Evolutionary conservation across 2,797 vertebrate genomes (phyloP).

Genomic region (Protosalanx chinensis): DNA sequence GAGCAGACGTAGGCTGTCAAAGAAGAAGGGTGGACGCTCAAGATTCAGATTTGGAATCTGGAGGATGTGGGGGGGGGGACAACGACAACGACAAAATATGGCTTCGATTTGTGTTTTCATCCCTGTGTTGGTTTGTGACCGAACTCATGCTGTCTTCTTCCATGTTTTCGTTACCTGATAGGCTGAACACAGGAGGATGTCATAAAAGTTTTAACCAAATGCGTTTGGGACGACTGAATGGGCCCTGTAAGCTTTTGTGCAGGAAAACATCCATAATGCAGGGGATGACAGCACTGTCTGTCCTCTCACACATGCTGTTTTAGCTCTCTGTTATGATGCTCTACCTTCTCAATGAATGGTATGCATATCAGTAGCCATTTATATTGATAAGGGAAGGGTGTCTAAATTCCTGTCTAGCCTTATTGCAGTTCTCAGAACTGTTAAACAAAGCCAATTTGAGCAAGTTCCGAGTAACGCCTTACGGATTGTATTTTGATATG

Average conservation of each 20-base stretch:
- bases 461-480: no score
- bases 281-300: conserved; percentile 55
- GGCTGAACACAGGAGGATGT: conserved; percentile 51
- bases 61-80: no score
- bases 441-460: no score
- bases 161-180: conserved; percentile 51
- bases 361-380: conserved; percentile 40
- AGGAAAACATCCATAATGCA: conserved; percentile 73
- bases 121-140: no score
- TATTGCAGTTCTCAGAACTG: no score
- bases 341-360: conserved; percentile 62
- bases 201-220: conserved; percentile 69
- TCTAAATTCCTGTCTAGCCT: neutral
- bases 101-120: no score
- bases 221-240: conserved; percentile 61
- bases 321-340: conserved; percentile 51
- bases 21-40: conserved; percentile 17
- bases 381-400: conserved; percentile 12
- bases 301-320: conserved; percentile 46
- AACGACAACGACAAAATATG: no score
- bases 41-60: neutral
- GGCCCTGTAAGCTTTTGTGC: conserved; percentile 61
- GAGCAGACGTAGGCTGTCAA: neutral
- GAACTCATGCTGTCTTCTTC: no score
- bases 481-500: neutral